These are phyloP conservation scores for Corythucha ciliata DNA, from an alignment of 2,888 invertebrate genomes.

Conservation along the genomic window DNA sequence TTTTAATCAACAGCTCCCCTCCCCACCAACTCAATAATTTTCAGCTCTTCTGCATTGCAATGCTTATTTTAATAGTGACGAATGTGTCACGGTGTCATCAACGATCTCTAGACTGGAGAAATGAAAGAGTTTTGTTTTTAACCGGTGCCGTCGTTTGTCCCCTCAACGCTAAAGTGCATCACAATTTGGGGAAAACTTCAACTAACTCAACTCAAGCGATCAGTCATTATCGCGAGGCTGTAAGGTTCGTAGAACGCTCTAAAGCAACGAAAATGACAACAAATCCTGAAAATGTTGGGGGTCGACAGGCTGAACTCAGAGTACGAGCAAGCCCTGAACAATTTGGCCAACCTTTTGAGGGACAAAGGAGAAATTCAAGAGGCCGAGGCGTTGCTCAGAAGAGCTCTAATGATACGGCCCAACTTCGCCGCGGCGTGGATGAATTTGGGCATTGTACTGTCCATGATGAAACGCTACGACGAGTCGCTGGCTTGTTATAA, in stretches of 20 bases:
- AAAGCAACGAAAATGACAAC: neutral
- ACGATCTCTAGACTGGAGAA: conserved; percentile 69
- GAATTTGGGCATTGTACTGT: conserved; percentile 90
- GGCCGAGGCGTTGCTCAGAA: conserved; percentile 61
- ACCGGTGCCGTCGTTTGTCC: conserved; percentile 84
- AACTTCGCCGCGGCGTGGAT: conserved; percentile 96
- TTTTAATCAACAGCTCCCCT: conserved; percentile 20
- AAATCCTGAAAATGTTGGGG: neutral
- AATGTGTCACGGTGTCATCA: conserved; percentile 44
- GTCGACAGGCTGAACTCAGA: conserved; percentile 56
- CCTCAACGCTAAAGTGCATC: conserved; percentile 84
- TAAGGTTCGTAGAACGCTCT: conserved; percentile 46
- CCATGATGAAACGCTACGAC: conserved; percentile 56
- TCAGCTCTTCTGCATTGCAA: conserved; percentile 17
- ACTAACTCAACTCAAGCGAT: conserved; percentile 66
- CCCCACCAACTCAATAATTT: neutral
- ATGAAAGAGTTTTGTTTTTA: conserved; percentile 65
- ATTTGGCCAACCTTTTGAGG: conserved; percentile 77
- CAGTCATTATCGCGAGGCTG: conserved; percentile 64
- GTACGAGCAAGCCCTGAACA: conserved; percentile 90
- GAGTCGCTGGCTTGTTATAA: conserved; percentile 71
- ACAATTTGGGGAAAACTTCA: conserved; percentile 84
- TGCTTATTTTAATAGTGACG: conserved; percentile 36
- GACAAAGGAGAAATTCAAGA: conserved; percentile 56
- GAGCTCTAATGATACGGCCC: conserved; percentile 61